Base-by-base conservation (phyloP, 2,113 vertebrate genomes). In the Bettongia penicillata region DNA sequence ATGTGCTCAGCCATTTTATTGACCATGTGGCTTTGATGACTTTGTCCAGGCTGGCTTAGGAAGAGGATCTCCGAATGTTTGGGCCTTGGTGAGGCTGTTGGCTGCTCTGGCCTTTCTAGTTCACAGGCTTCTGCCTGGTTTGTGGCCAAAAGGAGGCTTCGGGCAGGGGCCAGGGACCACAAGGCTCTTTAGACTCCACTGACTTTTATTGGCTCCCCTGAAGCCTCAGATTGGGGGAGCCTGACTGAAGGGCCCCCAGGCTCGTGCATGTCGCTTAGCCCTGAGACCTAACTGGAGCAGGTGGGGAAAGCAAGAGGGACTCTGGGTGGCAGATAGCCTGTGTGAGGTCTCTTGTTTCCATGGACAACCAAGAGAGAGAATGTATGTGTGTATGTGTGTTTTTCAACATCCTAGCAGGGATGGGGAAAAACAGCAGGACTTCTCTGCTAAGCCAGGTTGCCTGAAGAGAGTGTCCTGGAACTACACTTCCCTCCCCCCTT, bases 31-130 rank as follows among this genome's bases (percentile, higher is more conserved):
- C 97, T 98, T 53, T 92, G 77, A 96, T 97, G 19, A 0, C 91
- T 0, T 93, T 97, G 68, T 97, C 97, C 98, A 92, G 93, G 96
- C 97, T 94, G 90, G 97, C 96, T 94, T 96, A 96, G 96, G 51
- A 98, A 97, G 96, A 97, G 93, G 95, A 53, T 91, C 91, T 0
- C 28, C 19, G 68, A 95, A 94, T 57, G 95, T 94, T 51, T 53
- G 48, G 91, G 93, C 93, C 96, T 93, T 57, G 89, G 96, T 93
- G 96, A 97, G 95, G 94, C 61, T 91, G 49, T 61, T 91, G 48
- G 94, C 96, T 93, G 90, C 96, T 92, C 95, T 57, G 95, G 94
- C 95, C 96, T 0, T 51, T 37, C 50, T 55, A 47, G 91, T 96
- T 96, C 96, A 96, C 91, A 0, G 0, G 90, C 96, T 95, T 96